Percentiles rank a stretch among this genome's conserved stretches.
Evolutionary conservation across 1,140 invertebrate species (phyloP).

Genomic region (Philaenus spumarius): DNA sequence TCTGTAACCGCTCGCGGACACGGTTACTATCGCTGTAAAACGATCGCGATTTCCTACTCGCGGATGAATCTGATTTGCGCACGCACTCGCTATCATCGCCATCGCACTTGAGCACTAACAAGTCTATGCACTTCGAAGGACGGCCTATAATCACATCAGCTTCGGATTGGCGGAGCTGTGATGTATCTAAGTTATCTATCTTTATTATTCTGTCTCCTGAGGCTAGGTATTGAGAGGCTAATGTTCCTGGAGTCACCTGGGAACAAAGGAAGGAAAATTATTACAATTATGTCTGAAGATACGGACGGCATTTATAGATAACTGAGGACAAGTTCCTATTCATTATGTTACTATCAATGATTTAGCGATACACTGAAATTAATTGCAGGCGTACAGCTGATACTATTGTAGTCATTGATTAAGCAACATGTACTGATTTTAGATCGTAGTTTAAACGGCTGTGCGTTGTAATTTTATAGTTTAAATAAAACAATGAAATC

Average conservation of each 20-base stretch:
- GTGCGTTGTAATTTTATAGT: no score
- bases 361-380: no score
- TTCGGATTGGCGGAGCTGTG: constrained; percentile 7
- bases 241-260: constrained; percentile 21
- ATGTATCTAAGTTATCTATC: constrained; percentile 22
- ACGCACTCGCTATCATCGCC: neutral
- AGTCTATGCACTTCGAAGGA: constrained; percentile 18
- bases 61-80: neutral
- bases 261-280: neutral
- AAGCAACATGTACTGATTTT: no score
- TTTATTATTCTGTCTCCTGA: constrained; percentile 21
- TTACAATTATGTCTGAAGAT: no score
- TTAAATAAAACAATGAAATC: no score
- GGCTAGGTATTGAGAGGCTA: constrained; percentile 23
- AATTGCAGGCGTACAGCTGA: no score
- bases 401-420: no score
- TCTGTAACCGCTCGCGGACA: neutral
- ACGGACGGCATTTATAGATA: no score
- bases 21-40: neutral
- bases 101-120: constrained; percentile 19
- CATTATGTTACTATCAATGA: no score
- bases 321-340: no score
- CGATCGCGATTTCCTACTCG: neutral
- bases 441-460: no score
- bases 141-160: constrained; percentile 10